Base-by-base conservation (phyloP, 1,140 invertebrate genomes). In the Calephelis nemesis region DNA sequence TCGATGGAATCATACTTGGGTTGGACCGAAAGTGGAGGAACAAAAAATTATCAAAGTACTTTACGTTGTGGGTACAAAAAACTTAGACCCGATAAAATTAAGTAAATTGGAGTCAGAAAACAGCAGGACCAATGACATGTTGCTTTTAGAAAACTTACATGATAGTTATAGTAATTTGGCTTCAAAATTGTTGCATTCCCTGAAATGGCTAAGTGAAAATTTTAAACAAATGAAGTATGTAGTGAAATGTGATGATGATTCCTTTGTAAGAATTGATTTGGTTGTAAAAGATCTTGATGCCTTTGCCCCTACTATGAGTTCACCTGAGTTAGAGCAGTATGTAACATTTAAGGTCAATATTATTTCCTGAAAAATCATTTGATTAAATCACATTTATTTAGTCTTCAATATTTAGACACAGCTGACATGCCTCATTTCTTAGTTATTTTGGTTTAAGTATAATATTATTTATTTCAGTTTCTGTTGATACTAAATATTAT, bases 231-330 rank as follows among this genome's bases (percentile, higher is more conserved):
- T 89, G 52, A 89, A 88, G 70, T 90, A 91, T 81, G 65, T 90
- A 11, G 79, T 91, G 39, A 91, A 91, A 74, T 87, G 86, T 86
- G 89, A 91, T 80, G 89, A 91, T 82, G 89, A 91, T 71, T 91
- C 89, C 7, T 91, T 91, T 85, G 81, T 91, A 2, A 81, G 89
- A 75, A 68, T 90, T 73, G 89, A 91, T 66, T 70, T 89, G 58
- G 88, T 91, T 63, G 75, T 91, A 7, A 83, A 71, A 72, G 76
- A 88, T 73, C 74, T 91, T 13, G 87, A 87, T 60, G 82, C 82
- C 15, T 89, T 73, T 83, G 86, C 81, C 40, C 85, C 86, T 40
- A 71, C 81, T 39, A 89, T 90, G 89, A 83, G 71, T 80, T 77
- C 74, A 60, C 73, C 73, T 42, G 70, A 75, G 66, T 68, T 91